Conservation (phyloP, 2,113 vertebrate genomes). For the Petrocephalus microphthalmus region DNA sequence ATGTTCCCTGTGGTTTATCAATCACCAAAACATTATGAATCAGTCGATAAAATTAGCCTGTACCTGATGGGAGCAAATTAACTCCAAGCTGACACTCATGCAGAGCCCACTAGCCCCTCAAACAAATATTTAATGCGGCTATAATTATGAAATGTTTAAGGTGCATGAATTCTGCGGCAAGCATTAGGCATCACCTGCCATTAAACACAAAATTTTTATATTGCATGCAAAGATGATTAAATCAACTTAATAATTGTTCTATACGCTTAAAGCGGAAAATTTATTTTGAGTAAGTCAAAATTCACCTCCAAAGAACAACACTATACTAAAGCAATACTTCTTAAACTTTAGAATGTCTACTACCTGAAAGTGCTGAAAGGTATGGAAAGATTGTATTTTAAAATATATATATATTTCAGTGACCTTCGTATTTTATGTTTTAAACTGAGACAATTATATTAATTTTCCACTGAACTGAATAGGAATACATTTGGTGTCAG, state of each 20-base stretch:
- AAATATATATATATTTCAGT: background rate
- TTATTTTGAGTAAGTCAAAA: slow-evolving; percentile 9
- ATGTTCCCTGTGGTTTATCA: background rate
- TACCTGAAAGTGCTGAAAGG: background rate
- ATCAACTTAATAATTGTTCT: background rate
- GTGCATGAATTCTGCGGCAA: slow-evolving; percentile 16
- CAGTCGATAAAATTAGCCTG: slow-evolving; percentile 9
- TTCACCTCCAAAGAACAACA: slow-evolving; percentile 16
- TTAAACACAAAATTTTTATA: background rate
- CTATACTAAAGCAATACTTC: slow-evolving; percentile 26
- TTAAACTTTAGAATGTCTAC: background rate
- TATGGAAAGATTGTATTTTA: background rate
- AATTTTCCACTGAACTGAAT: background rate
- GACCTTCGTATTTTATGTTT: background rate
- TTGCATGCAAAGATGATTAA: slow-evolving; percentile 4
- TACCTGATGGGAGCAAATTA: background rate
- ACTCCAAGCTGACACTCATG: background rate
- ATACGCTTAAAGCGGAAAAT: background rate
- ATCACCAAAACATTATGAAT: slow-evolving; percentile 8
- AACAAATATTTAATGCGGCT: background rate
- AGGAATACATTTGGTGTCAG: background rate
- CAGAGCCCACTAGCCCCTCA: background rate
- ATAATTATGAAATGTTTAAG: background rate
- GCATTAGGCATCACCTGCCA: slow-evolving; percentile 1
- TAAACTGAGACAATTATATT: background rate